Percentiles rank a stretch among this genome's conserved stretches.
Evolutionary conservation across 2,113 vertebrate species (phyloP).

Genomic region (Actenoides lindsayi): DNA sequence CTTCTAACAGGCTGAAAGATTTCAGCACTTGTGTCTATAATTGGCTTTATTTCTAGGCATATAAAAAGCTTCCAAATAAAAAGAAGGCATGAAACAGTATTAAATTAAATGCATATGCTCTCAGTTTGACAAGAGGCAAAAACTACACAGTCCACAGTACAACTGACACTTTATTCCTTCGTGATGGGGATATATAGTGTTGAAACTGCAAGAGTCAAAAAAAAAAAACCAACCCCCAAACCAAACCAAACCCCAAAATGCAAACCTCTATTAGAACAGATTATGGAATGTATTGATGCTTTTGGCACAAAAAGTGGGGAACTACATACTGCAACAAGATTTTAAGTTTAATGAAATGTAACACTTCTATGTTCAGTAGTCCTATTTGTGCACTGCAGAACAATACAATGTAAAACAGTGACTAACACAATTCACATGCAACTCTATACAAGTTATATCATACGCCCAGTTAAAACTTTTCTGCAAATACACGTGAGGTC

Average conservation of each 20-base stretch:
- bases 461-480: constrained; percentile 59
- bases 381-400: constrained; percentile 61
- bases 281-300: constrained; percentile 61
- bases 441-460: constrained; percentile 65
- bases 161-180: constrained; percentile 80
- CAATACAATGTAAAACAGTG: constrained; percentile 60
- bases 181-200: constrained; percentile 59
- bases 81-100: neutral
- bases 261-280: constrained; percentile 62
- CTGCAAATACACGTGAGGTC: constrained; percentile 51
- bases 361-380: constrained; percentile 53
- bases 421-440: constrained; percentile 72
- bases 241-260: constrained; percentile 39
- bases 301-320: constrained; percentile 78
- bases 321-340: constrained; percentile 34
- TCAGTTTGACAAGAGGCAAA: constrained; percentile 24
- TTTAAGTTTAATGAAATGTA: constrained; percentile 47
- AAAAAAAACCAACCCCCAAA: neutral
- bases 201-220: constrained; percentile 61
- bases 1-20: neutral
- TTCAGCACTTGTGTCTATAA: neutral
- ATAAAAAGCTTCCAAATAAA: neutral
- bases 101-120: neutral
- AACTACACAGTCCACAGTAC: constrained; percentile 43
- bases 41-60: neutral